Percentiles rank a stretch among this genome's conserved stretches.
These are phyloP conservation scores for Acanthosepion lycidas DNA, from an alignment of 2,888 invertebrate genomes.

Conservation along the genomic window DNA sequence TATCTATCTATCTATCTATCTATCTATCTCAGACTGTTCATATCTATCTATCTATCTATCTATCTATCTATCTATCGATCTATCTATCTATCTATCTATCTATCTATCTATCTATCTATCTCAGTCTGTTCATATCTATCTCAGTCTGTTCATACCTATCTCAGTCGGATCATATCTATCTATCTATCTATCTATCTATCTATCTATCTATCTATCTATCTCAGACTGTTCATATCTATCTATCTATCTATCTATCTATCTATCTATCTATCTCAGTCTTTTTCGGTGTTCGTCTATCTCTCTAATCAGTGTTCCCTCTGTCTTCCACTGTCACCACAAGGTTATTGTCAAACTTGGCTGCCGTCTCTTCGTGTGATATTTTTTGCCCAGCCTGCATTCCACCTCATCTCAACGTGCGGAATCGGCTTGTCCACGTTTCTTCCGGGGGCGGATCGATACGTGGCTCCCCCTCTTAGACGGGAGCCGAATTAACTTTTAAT, in stretches of 20 bases:
- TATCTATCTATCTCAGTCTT: too few relatives aligned
- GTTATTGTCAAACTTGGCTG: background rate
- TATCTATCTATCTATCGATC: too few relatives aligned
- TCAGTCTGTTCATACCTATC: too few relatives aligned
- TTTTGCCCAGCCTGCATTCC: background rate
- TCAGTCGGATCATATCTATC: too few relatives aligned
- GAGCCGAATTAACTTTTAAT: slow-evolving; percentile 33
- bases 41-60: too few relatives aligned
- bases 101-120: background rate
- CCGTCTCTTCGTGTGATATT: background rate
- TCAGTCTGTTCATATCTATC: background rate
- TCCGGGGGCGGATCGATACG: background rate
- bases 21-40: too few relatives aligned
- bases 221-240: too few relatives aligned
- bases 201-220: background rate
- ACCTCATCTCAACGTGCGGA: background rate
- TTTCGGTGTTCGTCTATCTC: too few relatives aligned
- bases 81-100: too few relatives aligned
- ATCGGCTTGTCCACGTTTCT: background rate
- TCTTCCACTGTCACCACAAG: background rate
- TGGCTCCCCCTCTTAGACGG: background rate
- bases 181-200: background rate
- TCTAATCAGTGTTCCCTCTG: background rate
- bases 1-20: too few relatives aligned
- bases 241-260: too few relatives aligned